Percentiles rank a stretch among this genome's conserved stretches.
Conservation (phyloP, 2,113 vertebrate genomes). For the Phalacrocorax brasilianus region DNA sequence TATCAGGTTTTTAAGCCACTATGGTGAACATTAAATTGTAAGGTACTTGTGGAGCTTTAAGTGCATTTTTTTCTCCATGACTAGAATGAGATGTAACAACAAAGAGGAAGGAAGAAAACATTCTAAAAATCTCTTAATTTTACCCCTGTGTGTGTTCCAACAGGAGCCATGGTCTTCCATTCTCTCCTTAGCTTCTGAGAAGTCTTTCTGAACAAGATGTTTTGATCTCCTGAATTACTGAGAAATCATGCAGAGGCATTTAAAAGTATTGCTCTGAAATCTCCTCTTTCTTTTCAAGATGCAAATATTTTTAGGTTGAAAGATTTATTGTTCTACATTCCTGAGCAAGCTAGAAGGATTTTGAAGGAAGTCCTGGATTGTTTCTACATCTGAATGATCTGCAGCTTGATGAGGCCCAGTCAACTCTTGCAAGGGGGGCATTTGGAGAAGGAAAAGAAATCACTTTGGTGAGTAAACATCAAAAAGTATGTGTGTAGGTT, state of each 20-base stretch:
- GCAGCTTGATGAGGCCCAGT: neutral
- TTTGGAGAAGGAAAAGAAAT: neutral
- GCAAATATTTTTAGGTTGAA: neutral
- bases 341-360: neutral
- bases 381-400: neutral
- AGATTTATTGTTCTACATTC: neutral
- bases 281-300: neutral
- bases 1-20: neutral
- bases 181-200: neutral
- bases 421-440: neutral
- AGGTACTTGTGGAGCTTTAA: conserved; percentile 42
- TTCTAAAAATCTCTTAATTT: neutral
- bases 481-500: neutral
- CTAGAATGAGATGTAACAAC: neutral
- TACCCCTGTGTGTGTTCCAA: neutral
- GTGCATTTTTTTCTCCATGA: neutral
- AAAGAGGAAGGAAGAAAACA: neutral
- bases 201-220: neutral
- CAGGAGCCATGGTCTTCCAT: neutral
- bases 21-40: conserved; percentile 34
- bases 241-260: neutral
- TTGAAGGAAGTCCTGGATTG: neutral
- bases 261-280: neutral
- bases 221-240: neutral
- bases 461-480: neutral